phyloP scores from a whole-genome alignment of 1,140 invertebrate genomes.

The Caenorhabditis briggsae region DNA sequence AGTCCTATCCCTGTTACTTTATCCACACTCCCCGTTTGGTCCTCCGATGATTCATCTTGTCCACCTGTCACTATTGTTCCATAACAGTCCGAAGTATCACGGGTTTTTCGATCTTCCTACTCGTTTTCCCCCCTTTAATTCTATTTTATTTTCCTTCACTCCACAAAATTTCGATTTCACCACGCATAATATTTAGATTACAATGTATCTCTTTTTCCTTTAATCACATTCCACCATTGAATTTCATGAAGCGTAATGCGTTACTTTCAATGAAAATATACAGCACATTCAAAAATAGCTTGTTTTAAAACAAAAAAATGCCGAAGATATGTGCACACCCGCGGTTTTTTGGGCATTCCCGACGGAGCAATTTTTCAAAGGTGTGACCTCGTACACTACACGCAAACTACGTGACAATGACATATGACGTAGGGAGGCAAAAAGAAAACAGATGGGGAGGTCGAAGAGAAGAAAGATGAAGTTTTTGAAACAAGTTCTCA shows the following conservation, averaged over 20 bases:
- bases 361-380: constrained; percentile 34
- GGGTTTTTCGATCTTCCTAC: constrained; percentile 29
- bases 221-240: constrained; percentile 1
- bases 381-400: constrained; percentile 50
- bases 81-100: constrained; percentile 22
- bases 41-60: background rate
- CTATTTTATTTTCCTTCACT: background rate
- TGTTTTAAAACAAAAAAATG: background rate
- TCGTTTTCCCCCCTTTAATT: background rate
- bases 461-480: background rate
- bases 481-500: constrained; percentile 40
- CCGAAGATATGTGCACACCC: background rate
- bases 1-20: background rate
- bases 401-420: constrained; percentile 37
- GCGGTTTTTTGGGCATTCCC: background rate
- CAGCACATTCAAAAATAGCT: no score
- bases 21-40: background rate
- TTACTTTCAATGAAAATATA: background rate
- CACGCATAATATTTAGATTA: constrained; percentile 47
- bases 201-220: constrained; percentile 1
- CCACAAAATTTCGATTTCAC: background rate
- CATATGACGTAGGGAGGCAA: constrained; percentile 19
- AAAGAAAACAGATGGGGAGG: constrained; percentile 31
- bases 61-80: constrained; percentile 15
- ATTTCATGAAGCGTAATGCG: background rate